A percentile compares a stretch with the other conserved stretches of the same genome.
Conservation (phyloP, 2,797 vertebrate species). For the Ptychobarbus kaznakovi region DNA sequence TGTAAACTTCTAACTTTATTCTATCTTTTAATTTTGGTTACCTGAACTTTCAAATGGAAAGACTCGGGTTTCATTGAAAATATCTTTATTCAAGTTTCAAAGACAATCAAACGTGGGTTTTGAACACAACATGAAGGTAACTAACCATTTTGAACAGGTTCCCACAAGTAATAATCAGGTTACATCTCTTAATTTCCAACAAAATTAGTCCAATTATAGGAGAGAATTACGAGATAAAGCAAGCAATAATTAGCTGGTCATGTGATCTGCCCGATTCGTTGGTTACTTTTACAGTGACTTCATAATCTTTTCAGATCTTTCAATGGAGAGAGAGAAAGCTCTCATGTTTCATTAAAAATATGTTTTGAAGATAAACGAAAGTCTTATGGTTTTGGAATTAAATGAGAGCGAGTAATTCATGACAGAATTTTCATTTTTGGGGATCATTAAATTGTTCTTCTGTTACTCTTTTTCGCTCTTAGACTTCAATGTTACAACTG, state of each 20-base stretch:
- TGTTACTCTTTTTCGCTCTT: background rate
- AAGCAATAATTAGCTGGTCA: background rate
- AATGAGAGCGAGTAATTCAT: background rate
- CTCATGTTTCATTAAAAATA: background rate
- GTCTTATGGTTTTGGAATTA: background rate
- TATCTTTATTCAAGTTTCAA: background rate
- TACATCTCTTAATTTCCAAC: background rate
- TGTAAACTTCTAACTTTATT: background rate
- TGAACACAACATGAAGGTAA: background rate
- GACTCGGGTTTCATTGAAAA: background rate
- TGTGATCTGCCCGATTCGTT: background rate
- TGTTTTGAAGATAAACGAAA: background rate
- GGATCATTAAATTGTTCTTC: background rate
- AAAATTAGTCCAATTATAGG: background rate
- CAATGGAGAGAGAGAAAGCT: background rate
- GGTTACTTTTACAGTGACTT: background rate
- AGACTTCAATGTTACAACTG: background rate
- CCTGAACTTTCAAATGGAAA: background rate
- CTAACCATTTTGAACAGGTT: background rate
- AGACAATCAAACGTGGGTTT: background rate
- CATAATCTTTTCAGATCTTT: background rate
- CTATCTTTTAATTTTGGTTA: background rate
- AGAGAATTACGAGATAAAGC: background rate
- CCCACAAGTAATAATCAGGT: background rate
- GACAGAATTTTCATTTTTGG: background rate